Base-by-base conservation (phyloP, 2,888 invertebrate species). In the Meteorus colon region DNA sequence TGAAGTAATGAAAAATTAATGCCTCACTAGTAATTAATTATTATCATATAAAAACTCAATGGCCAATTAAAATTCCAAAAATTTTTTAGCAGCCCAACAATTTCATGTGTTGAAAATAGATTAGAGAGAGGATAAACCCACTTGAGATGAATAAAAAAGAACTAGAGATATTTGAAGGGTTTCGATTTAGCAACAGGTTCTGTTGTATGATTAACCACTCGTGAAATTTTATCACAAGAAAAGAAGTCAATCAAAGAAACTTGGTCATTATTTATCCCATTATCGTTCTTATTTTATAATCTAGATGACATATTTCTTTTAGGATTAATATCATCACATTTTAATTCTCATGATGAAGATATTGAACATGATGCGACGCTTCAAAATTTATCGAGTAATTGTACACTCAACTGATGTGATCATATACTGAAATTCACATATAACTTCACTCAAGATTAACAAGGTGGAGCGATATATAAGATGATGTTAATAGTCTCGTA, bases 401-500 rank as follows among this genome's bases (percentile, higher is more conserved):
- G 14, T 55, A 55, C 19, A 19, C 55, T 55, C 8, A 31, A n/a
- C 34, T 31, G 16, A 63, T 63, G 31, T 29, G 5, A 63, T 14
- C 1, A 31, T 31, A 31, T 31, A 63, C 31, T 29, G 14, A 63
- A 63, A 34, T 14, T 63, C 34, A 63, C n/a, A 34, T 63, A 31
- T 14, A 63, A 63, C 34, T 31, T 14, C 55, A 19, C 55, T 55
- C n/a, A 19, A 55, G 55, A 55, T 55, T 55, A 19, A 55, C 55
- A 19, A 19, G 8, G 55, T 63, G n/a, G n/a, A 63, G 6, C 63
- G 16, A n/a, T 31, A 34, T 34, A 34, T 63, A 63, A 34, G 63
- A 55, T 55, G 63, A 63, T 63, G 34, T 34, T 63, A 63, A 63
- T 63, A 63, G 63, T 34, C 16, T 63, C 24, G 29, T 68, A 68